Conservation (phyloP, 2,113 vertebrate genomes). For the Laticauda colubrina region DNA sequence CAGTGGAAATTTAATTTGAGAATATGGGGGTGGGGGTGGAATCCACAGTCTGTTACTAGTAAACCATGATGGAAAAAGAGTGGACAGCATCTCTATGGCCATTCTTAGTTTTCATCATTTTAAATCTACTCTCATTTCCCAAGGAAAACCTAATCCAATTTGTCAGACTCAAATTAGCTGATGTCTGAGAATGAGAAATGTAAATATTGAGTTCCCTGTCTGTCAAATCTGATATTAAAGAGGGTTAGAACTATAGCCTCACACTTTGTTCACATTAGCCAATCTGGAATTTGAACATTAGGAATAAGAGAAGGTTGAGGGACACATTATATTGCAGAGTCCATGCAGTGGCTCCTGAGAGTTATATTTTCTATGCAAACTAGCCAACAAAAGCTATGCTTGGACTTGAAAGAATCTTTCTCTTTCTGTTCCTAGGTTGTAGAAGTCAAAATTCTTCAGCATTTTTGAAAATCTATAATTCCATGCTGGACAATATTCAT, state of each 20-base stretch:
- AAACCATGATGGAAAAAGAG: slow-evolving; percentile 16
- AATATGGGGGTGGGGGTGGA: not conserved
- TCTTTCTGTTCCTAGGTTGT: not conserved
- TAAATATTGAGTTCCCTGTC: slow-evolving; percentile 12
- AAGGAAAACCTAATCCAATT: not conserved
- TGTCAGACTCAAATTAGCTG: slow-evolving; percentile 6
- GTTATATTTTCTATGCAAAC: not conserved
- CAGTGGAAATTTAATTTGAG: slow-evolving; percentile 32
- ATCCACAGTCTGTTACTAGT: slow-evolving; percentile 15
- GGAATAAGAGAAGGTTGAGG: not conserved
- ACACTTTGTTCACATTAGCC: not conserved
- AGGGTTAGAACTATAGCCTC: not conserved
- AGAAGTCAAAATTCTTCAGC: not conserved
- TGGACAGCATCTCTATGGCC: not conserved
- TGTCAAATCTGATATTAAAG: not conserved
- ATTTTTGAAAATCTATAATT: not conserved
- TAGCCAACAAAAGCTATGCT: not conserved
- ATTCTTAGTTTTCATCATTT: slow-evolving; percentile 11
- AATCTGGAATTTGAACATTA: not conserved
- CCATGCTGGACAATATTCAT: not conserved
- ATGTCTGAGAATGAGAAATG: slow-evolving; percentile 34
- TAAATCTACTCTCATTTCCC: slow-evolving; percentile 18
- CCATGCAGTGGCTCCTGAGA: not conserved
- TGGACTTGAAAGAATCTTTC: not conserved
- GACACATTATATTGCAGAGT: not conserved